Base-by-base conservation (phyloP, 2,113 vertebrate genomes). In the Cinclus cinclus region DNA sequence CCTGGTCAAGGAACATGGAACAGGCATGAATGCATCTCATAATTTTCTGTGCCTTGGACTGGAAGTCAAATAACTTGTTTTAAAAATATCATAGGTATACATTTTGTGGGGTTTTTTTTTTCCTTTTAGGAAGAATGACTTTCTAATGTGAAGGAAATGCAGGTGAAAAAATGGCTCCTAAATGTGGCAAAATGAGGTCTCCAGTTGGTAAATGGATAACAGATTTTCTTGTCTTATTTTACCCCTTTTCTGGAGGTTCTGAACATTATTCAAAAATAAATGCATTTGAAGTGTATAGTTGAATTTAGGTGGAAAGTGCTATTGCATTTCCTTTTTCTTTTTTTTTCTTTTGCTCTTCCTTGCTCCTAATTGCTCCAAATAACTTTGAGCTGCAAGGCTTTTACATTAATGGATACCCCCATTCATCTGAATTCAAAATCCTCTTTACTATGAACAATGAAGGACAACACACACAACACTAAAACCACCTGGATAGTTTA, bases 191-290 rank as follows among this genome's bases (percentile, higher is more conserved):
- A 96, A 89, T 73, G 68, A 88, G 47, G 44, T 50, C 60, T 63
- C 19, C 37, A 27, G 23, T 84, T 71, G 64, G 52, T 67, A 94
- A 92, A 76, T 63, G 15, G 42, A 22, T 59, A 87, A 63, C 46
- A 85, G 58, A 7, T 81, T 91, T 52, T 76, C 25, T 60, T 80
- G 35, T 79, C 31, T 73, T 68, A 44, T 65, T 90, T 84, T 67
- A 39, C 6, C 21, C 15, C 39, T 58, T 95, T 88, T 11, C 64
- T 89, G 18, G 8, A 83, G 31, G 44, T 82, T 68, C 67, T 68
- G 50, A 85, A 42, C 11, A 59, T 92, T 87, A 94, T 87, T 92
- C 60, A 92, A 56, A 93, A 73, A 60, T 75, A 78, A 92, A 95
- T 89, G 41, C n/a, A 83, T 87, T 90, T 96, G 76, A 91, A 89